Evolutionary conservation across 2,797 vertebrate species (phyloP).

Genomic region (Steatocranus sp.): DNA sequence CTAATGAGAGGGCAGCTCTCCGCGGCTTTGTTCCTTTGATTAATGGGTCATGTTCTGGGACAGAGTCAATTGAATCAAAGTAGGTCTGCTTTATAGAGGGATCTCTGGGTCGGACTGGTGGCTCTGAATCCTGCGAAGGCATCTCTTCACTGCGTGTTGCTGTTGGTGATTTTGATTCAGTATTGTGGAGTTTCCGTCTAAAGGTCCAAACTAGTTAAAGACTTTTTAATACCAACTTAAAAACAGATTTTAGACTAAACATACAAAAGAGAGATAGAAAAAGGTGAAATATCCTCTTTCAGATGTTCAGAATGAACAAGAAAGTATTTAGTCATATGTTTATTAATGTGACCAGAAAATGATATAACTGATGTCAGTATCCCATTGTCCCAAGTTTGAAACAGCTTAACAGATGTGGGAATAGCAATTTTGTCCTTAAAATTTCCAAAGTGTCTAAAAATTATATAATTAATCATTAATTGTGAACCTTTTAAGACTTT

Average conservation of each 20-base stretch:
- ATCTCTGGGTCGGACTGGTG: slow-evolving; percentile 9
- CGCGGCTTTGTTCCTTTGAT: slow-evolving; percentile 34
- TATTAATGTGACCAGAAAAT: background rate
- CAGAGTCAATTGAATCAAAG: slow-evolving; percentile 12
- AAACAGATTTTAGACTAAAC: background rate
- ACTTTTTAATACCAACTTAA: background rate
- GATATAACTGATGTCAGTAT: background rate
- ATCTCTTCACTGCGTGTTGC: background rate
- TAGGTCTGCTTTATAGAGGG: slow-evolving; percentile 24
- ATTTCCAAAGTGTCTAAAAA: background rate
- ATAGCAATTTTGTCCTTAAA: background rate
- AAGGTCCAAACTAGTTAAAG: background rate
- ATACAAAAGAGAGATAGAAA: background rate
- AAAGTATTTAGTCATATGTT: background rate
- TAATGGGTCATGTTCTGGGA: slow-evolving; percentile 38
- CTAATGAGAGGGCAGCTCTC: slow-evolving; percentile 32
- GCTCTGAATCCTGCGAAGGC: background rate
- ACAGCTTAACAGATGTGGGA: background rate
- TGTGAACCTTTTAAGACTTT: background rate
- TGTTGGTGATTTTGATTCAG: background rate
- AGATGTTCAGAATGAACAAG: background rate
- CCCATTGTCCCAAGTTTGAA: background rate
- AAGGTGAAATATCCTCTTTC: background rate
- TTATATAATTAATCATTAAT: background rate
- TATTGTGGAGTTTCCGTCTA: background rate